Conservation (phyloP, 2,113 vertebrate species). For the Ariopsis seemanni region DNA sequence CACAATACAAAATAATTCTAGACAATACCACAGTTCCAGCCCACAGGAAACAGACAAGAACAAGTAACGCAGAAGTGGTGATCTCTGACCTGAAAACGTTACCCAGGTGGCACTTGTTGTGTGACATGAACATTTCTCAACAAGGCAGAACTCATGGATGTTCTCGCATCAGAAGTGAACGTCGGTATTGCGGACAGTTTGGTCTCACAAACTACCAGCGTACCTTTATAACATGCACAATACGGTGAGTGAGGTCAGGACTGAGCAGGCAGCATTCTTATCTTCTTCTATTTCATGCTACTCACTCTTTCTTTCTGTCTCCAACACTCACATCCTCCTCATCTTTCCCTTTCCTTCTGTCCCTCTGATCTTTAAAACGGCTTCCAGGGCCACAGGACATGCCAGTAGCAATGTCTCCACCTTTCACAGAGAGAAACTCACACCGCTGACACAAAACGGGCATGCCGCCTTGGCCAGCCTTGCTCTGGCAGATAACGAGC, state of each 20-base stretch:
- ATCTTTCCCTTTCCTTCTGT: conserved; percentile 1
- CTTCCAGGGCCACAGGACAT: background rate
- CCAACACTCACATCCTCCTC: background rate
- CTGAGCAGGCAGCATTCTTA: background rate
- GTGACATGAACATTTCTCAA: background rate
- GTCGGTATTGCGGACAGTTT: background rate
- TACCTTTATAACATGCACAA: background rate
- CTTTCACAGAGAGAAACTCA: conserved; percentile 44
- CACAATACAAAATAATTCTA: background rate
- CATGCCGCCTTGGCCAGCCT: background rate
- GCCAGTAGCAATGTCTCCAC: conserved; percentile 47
- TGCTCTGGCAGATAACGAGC: background rate
- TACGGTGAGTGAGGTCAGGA: background rate
- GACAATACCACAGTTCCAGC: background rate
- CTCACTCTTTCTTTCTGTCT: background rate
- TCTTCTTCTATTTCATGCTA: background rate
- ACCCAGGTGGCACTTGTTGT: background rate
- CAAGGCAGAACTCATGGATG: background rate
- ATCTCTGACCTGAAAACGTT: background rate
- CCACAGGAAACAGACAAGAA: background rate
- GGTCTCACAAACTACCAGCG: background rate
- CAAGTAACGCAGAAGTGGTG: background rate
- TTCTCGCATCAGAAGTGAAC: background rate
- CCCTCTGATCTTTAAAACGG: background rate
- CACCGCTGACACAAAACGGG: conserved; percentile 20